These are phyloP conservation scores for Eucidaris tribuloides DNA, from an alignment of 35 echinoderm and acorn worm species.

Conservation along the genomic window DNA sequence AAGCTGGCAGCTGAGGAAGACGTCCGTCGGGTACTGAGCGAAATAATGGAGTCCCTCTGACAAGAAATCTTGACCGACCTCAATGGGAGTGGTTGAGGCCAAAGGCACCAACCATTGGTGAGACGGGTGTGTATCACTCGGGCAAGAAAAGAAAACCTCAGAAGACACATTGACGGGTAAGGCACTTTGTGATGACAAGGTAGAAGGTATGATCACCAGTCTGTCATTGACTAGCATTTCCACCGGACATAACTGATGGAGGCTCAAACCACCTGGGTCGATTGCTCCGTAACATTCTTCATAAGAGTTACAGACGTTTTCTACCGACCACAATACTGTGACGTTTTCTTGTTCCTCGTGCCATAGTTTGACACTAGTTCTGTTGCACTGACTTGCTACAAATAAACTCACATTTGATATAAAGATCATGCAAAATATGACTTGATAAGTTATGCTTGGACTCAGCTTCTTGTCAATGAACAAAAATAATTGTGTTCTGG, in stretches of 20 bases:
- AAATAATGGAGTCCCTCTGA: not conserved
- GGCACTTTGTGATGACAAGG: not conserved
- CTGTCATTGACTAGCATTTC: slow-evolving; percentile 1
- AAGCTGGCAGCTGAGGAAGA: not conserved
- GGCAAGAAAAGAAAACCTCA: not conserved
- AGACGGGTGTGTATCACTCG: not conserved
- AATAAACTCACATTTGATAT: too few species aligned
- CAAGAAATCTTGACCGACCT: not conserved
- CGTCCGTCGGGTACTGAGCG: not conserved
- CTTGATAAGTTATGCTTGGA: too few species aligned
- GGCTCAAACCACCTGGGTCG: not conserved
- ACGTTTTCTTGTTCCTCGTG: not conserved
- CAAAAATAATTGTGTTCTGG: too few species aligned
- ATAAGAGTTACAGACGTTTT: not conserved
- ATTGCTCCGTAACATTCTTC: slow-evolving; percentile 15
- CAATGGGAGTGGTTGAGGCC: not conserved
- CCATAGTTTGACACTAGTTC: not conserved
- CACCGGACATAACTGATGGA: slow-evolving; percentile 3
- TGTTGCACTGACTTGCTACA: not conserved
- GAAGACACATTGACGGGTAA: not conserved
- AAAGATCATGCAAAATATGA: too few species aligned
- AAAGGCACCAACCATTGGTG: not conserved
- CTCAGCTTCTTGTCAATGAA: too few species aligned
- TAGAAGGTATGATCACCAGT: slow-evolving; percentile 19
- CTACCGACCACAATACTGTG: not conserved